These are phyloP conservation scores for Enhydra lutris DNA, from an alignment of 2,113 vertebrate species.

Conservation along the genomic window DNA sequence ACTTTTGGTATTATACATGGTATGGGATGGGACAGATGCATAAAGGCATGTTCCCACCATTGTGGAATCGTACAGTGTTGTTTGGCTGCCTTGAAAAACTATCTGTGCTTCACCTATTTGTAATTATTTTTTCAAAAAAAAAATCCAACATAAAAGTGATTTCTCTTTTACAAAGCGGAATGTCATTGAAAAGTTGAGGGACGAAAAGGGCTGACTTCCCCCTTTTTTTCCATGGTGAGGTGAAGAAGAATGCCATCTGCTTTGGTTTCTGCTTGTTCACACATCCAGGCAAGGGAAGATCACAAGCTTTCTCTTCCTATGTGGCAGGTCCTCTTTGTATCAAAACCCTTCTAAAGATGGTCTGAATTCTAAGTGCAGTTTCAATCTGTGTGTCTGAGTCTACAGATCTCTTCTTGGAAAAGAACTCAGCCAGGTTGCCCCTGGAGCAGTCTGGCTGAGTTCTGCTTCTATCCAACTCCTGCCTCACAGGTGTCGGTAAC, in stretches of 20 bases:
- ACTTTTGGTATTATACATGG: neutral
- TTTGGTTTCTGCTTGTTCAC: neutral
- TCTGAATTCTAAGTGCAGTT: neutral
- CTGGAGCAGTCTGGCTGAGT: neutral
- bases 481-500: neutral
- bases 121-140: neutral
- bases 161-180: neutral
- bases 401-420: neutral
- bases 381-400: neutral
- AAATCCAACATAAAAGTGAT: neutral
- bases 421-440: too few species aligned
- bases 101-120: neutral
- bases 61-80: neutral
- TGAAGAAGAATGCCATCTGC: neutral
- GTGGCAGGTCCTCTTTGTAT: neutral
- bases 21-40: neutral
- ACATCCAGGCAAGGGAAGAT: neutral
- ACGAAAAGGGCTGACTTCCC: neutral
- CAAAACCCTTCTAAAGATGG: neutral
- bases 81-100: neutral
- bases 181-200: neutral
- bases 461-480: neutral
- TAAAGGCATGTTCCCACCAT: too few species aligned
- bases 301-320: neutral
- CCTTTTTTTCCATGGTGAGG: neutral